phyloP scores from a whole-genome alignment of 2,797 vertebrate species.

The Syngnathus acus region DNA sequence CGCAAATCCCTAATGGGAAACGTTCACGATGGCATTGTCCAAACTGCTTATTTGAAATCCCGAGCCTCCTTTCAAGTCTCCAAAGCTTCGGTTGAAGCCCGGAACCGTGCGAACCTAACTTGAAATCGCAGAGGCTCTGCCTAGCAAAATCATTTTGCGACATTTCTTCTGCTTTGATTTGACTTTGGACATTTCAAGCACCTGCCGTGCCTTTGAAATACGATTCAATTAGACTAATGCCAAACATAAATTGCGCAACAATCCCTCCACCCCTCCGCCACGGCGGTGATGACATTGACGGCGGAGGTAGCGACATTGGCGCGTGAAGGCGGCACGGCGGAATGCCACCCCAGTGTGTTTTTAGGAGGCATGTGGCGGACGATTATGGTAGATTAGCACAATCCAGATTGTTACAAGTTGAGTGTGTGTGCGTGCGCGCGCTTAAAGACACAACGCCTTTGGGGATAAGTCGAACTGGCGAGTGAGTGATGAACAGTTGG shows the following conservation, averaged over 20 bases:
- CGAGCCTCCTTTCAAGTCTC: too few relatives aligned
- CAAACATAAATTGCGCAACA: slow-evolving; percentile 67
- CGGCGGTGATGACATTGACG: slow-evolving; percentile 58
- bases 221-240: slow-evolving; percentile 69
- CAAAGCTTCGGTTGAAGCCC: too few relatives aligned
- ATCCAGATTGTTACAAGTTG: slow-evolving; percentile 74
- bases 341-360: slow-evolving; percentile 71
- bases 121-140: too few relatives aligned
- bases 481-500: slow-evolving; percentile 67
- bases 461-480: slow-evolving; percentile 70
- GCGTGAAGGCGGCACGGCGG: slow-evolving; percentile 50
- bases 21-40: too few relatives aligned
- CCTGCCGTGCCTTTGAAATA: slow-evolving; percentile 56
- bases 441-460: slow-evolving; percentile 65
- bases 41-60: too few relatives aligned
- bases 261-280: background rate
- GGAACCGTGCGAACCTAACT: too few relatives aligned
- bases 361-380: slow-evolving; percentile 72
- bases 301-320: slow-evolving; percentile 65
- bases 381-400: slow-evolving; percentile 74
- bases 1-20: too few relatives aligned
- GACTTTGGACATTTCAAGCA: slow-evolving; percentile 37
- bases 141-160: background rate
- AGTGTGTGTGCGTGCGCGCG: slow-evolving; percentile 56
- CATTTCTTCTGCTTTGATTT: background rate